Conservation (phyloP, 2,888 invertebrate species). For the Stictocephala bisonia region DNA sequence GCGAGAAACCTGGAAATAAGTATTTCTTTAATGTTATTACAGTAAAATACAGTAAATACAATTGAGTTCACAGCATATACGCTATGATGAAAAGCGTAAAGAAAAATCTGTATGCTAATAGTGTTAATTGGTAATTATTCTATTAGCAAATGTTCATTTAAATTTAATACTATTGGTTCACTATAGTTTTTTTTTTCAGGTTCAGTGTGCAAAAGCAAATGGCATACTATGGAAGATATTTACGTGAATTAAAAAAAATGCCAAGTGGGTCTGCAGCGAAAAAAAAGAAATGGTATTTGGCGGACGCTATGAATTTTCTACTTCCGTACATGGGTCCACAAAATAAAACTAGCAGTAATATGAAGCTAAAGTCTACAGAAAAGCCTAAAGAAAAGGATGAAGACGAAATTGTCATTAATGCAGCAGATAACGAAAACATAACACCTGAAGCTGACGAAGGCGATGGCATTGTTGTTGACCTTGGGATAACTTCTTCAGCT, state of each 20-base stretch:
- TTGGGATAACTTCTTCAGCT: neutral
- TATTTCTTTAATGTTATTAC: neutral
- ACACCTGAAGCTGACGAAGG: neutral
- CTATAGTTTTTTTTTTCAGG: conserved; percentile 44
- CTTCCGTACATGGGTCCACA: conserved; percentile 25
- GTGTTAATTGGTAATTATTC: too few relatives aligned
- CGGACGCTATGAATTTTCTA: conserved; percentile 47
- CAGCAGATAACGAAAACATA: neutral
- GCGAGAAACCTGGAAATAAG: conserved; percentile 45
- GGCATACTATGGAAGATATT: conserved; percentile 46
- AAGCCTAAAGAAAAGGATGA: too few relatives aligned
- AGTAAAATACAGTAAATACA: too few relatives aligned
- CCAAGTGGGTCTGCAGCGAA: conserved; percentile 24
- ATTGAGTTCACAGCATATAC: too few relatives aligned
- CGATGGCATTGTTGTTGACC: neutral
- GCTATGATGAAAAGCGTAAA: too few relatives aligned
- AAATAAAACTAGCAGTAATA: conserved; percentile 14
- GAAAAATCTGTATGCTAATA: too few relatives aligned
- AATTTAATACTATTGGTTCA: neutral
- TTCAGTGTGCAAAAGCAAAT: conserved; percentile 47
- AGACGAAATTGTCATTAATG: too few relatives aligned
- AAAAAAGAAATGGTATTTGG: conserved; percentile 47
- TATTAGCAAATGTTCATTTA: too few relatives aligned
- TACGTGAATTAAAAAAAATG: conserved; percentile 40
- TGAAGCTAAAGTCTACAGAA: neutral